Percentiles rank a stretch among this genome's conserved stretches.
These are phyloP conservation scores for Sesamia nonagrioides DNA, from an alignment of 1,140 invertebrate species.

Conservation along the genomic window DNA sequence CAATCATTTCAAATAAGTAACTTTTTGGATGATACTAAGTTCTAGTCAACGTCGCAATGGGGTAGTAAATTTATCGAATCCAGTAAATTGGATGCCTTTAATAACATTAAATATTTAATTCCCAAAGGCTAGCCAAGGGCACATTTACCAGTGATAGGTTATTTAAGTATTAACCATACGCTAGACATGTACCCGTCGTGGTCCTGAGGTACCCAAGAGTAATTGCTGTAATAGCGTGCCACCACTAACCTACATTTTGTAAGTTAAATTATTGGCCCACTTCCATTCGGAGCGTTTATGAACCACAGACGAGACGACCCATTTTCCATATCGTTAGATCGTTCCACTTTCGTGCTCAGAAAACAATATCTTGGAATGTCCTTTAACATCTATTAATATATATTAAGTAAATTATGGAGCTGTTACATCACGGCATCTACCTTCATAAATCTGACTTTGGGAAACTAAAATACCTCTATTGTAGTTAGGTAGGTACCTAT, in stretches of 20 bases:
- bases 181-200: neutral
- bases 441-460: neutral
- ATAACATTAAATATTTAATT: constrained; percentile 30
- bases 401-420: constrained; percentile 17
- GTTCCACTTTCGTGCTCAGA: constrained; percentile 69
- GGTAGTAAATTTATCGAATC: neutral
- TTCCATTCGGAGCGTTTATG: constrained; percentile 72
- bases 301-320: constrained; percentile 66
- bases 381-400: constrained; percentile 53
- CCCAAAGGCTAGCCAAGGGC: neutral
- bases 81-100: neutral
- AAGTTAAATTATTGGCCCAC: constrained; percentile 75
- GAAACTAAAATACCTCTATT: too few species aligned
- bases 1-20: neutral
- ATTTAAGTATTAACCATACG: constrained; percentile 27
- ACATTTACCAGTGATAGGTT: neutral
- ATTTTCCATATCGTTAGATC: constrained; percentile 82
- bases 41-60: neutral
- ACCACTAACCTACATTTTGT: constrained; percentile 81
- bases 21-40: neutral
- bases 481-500: too few species aligned
- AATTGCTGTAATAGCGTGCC: constrained; percentile 73
- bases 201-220: constrained; percentile 50
- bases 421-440: neutral
- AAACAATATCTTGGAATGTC: constrained; percentile 60